Percentiles rank a stretch among this genome's conserved stretches.
Evolutionary conservation across 1,140 invertebrate species (phyloP).

Genomic region (Drosophila takahashii): DNA sequence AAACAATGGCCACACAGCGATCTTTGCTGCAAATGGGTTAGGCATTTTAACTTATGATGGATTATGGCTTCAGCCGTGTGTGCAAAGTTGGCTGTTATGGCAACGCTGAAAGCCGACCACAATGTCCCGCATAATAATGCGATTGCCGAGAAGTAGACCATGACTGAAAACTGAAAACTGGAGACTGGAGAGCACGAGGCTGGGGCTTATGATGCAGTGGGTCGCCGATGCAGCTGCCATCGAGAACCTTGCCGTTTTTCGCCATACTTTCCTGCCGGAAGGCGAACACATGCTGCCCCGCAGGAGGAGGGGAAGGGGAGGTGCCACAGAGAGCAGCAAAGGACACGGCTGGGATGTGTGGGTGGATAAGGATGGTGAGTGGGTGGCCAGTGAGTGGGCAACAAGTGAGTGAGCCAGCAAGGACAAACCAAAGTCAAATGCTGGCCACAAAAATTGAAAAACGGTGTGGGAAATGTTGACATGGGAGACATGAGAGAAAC

Average conservation of each 20-base stretch:
- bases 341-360: conserved; percentile 9
- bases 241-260: conserved; percentile 5
- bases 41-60: conserved; percentile 74
- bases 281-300: conserved; percentile 62
- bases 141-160: conserved; percentile 58
- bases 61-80: conserved; percentile 60
- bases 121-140: conserved; percentile 72
- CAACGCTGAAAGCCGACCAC: conserved; percentile 53
- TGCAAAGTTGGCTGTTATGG: conserved; percentile 37
- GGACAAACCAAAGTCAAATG: conserved; percentile 66
- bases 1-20: conserved; percentile 34
- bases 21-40: conserved; percentile 58
- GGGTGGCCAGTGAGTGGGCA: conserved; percentile 35
- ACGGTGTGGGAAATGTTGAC: conserved; percentile 75
- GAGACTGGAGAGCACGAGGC: conserved; percentile 8
- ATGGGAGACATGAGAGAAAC: conserved; percentile 74
- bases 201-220: conserved; percentile 20
- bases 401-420: conserved; percentile 64
- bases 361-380: neutral
- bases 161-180: no score
- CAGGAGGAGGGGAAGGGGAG: conserved; percentile 6
- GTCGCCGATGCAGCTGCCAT: conserved; percentile 31
- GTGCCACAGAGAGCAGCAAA: conserved; percentile 5
- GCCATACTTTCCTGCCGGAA: conserved; percentile 45
- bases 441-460: conserved; percentile 63